These are phyloP conservation scores for Julus scanicus DNA, from an alignment of 2,888 invertebrate species.

Conservation along the genomic window DNA sequence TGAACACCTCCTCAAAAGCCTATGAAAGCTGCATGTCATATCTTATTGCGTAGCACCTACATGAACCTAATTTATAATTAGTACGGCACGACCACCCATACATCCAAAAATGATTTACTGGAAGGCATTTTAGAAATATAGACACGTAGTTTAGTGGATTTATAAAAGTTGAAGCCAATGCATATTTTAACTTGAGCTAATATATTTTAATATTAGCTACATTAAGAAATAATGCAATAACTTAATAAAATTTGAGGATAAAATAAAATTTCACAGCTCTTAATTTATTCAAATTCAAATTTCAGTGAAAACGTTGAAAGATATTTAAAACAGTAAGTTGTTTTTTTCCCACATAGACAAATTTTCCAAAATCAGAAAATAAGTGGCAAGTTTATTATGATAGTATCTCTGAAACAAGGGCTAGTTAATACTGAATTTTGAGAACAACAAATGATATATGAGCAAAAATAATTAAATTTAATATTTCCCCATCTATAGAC, in stretches of 20 bases:
- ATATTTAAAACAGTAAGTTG: too few species aligned
- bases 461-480: not conserved
- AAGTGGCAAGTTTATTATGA: too few species aligned
- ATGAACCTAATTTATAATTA: not conserved
- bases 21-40: not conserved
- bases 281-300: not conserved
- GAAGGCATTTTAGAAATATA: not conserved
- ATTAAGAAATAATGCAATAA: too few species aligned
- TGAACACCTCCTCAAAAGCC: constrained; percentile 17
- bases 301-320: not conserved
- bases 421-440: too few species aligned
- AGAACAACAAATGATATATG: too few species aligned
- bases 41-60: constrained; percentile 26
- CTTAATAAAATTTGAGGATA: too few species aligned
- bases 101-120: not conserved
- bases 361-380: too few species aligned
- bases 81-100: not conserved
- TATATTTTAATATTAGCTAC: too few species aligned
- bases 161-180: not conserved
- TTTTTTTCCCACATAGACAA: too few species aligned
- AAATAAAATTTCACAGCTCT: not conserved
- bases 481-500: not conserved
- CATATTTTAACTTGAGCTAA: too few species aligned
- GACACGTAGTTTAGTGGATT: not conserved
- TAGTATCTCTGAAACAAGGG: too few species aligned